Evolutionary conservation across 2,113 vertebrate genomes (phyloP), one percentile per base, ranked within the genome.

Genomic region (Globicephala melas): DNA sequence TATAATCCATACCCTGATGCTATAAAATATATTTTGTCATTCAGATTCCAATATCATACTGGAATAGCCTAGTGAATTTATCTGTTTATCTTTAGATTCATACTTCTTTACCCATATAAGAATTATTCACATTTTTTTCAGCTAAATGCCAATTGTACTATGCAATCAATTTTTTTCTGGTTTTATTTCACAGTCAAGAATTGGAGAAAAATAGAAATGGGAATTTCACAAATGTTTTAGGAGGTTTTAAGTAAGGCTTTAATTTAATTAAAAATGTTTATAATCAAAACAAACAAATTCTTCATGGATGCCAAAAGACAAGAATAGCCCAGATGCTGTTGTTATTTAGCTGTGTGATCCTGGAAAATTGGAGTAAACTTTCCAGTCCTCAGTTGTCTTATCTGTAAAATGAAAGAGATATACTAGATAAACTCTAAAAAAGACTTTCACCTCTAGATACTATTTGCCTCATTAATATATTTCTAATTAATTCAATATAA

Each of bases 1-100:
- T 96, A 60, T 38, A 92, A 89, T 97, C 76, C 23, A 86, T 55
- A 94, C 76, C 5, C 53, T 94, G 23, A 74, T 62, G 23, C 50
- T 97, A 60, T 95, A 97, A 97, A 98, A 96, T 63, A 14, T 3
- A 90, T 71, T 71, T 94, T 97, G 93, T 95, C 86, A 89, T 94
- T 82, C 0, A 90, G 89, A 87, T 91, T 77, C 0, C 91, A 95
- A 83, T 91, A 62, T 65, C 96, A 82, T 96, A 97, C 96, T 94
- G 86, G 65, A 47, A 74, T 95, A 33, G 10, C 44, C 60, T 92
- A 93, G 63, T 85, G 71, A 97, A 98, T 98, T 97, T 95, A 95
- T 91, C 50, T 38, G 79, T 97, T 97, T 97, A 84, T 98, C 91
- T 97, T 97, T 71, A 63, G 41, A 88, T 53, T 85, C 31, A 82